These are phyloP conservation scores for Epsilonema sp. DNA, from an alignment of 2,888 invertebrate species.

Conservation along the genomic window DNA sequence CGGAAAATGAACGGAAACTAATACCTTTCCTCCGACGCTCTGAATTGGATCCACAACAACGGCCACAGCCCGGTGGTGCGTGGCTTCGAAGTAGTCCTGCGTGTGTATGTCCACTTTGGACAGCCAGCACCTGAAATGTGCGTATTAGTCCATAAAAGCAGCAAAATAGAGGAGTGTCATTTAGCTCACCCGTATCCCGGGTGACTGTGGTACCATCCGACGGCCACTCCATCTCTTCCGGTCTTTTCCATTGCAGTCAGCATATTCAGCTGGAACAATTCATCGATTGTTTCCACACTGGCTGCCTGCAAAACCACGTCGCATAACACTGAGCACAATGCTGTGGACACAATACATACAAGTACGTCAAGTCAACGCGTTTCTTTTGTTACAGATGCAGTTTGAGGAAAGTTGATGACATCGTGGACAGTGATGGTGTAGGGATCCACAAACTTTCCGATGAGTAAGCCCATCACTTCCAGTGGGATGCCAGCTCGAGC, in stretches of 20 bases:
- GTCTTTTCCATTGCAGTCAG: constrained; percentile 86
- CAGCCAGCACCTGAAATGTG: constrained; percentile 86
- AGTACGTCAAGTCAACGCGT: too few relatives aligned
- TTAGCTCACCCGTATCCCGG: too few relatives aligned
- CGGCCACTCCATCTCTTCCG: constrained; percentile 97
- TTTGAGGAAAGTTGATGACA: constrained; percentile 98
- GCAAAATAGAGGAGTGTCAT: too few relatives aligned
- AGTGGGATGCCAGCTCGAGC: constrained; percentile 95
- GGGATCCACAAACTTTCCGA: constrained; percentile 90
- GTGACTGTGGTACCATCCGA: constrained; percentile 90
- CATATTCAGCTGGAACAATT: constrained; percentile 97
- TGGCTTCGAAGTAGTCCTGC: constrained; percentile 89
- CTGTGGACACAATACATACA: too few relatives aligned
- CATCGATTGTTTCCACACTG: constrained; percentile 95
- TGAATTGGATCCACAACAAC: constrained; percentile 98
- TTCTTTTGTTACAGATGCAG: constrained; percentile 55
- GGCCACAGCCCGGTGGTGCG: constrained; percentile 88
- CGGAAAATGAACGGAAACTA: not conserved
- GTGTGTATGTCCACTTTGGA: constrained; percentile 93
- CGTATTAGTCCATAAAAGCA: constrained; percentile 97
- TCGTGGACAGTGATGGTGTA: constrained; percentile 95
- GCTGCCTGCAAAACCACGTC: constrained; percentile 60
- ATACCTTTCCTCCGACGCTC: constrained; percentile 64
- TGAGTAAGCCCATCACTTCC: constrained; percentile 93
- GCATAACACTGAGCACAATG: too few relatives aligned